Conservation (phyloP, 2,797 vertebrate species). For the Toxotes lorentzi region DNA sequence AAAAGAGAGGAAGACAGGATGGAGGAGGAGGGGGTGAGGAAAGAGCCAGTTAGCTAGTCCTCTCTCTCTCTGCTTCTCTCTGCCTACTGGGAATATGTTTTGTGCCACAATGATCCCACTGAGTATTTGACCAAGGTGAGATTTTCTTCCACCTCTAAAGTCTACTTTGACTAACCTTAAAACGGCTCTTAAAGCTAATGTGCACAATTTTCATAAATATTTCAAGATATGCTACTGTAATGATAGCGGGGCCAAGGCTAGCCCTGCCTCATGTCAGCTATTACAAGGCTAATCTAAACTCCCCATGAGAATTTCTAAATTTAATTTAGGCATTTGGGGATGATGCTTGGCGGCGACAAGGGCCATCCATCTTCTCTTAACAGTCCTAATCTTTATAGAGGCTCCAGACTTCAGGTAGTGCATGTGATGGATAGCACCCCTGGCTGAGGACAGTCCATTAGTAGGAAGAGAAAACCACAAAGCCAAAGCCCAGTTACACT, state of each 20-base stretch:
- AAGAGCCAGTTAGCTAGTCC: slow-evolving; percentile 56
- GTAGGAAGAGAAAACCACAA: slow-evolving; percentile 76
- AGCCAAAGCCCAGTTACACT: slow-evolving; percentile 73
- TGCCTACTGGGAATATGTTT: slow-evolving; percentile 43
- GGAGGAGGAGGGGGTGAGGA: slow-evolving; percentile 25
- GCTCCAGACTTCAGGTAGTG: slow-evolving; percentile 89
- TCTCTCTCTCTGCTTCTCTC: slow-evolving; percentile 42
- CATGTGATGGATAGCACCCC: slow-evolving; percentile 90
- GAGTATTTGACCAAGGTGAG: slow-evolving; percentile 60
- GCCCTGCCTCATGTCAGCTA: slow-evolving; percentile 71
- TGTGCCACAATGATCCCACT: slow-evolving; percentile 40
- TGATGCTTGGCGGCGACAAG: slow-evolving; percentile 87
- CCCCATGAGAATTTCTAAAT: slow-evolving; percentile 89
- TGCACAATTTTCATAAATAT: slow-evolving; percentile 80
- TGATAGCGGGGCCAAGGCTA: slow-evolving; percentile 65
- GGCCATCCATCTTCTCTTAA: slow-evolving; percentile 95
- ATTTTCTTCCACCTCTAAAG: slow-evolving; percentile 49
- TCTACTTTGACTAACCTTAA: slow-evolving; percentile 65
- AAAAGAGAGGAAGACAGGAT: slow-evolving; percentile 29
- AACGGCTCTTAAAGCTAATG: slow-evolving; percentile 66
- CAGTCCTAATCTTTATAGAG: slow-evolving; percentile 93
- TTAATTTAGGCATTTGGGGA: slow-evolving; percentile 91
- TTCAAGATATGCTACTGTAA: slow-evolving; percentile 72
- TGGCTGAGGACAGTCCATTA: slow-evolving; percentile 84
- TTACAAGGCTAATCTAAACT: slow-evolving; percentile 88